Conservation (phyloP, 1,140 invertebrate species). For the Cryptotermes secundus region DNA sequence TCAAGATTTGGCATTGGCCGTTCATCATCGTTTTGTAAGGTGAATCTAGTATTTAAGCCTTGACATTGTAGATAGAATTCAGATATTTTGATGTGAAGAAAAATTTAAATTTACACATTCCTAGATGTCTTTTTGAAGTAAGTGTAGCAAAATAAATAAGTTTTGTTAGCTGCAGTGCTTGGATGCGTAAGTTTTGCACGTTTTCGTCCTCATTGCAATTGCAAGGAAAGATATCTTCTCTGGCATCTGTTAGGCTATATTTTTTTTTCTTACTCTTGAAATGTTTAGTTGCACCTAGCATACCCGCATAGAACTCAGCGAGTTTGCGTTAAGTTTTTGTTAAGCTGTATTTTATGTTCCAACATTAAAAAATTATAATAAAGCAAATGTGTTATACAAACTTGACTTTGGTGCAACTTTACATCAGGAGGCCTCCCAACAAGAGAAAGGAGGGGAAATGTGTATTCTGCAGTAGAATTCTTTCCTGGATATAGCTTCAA, state of each 20-base stretch:
- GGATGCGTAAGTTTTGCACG: conserved; percentile 11
- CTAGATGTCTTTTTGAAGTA: not conserved
- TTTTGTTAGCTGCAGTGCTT: conserved; percentile 9
- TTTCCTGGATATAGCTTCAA: not conserved
- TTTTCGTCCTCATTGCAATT: not conserved
- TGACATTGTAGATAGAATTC: not conserved
- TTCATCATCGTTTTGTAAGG: not conserved
- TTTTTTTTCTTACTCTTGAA: not conserved
- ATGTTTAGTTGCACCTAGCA: not conserved
- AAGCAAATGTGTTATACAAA: not conserved
- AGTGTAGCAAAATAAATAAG: not conserved
- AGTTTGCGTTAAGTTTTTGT: not conserved
- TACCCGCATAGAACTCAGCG: not conserved
- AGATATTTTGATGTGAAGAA: not conserved
- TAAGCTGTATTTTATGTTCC: not conserved
- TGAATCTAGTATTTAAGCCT: conserved; percentile 11
- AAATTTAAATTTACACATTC: conserved; percentile 1
- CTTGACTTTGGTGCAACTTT: not conserved
- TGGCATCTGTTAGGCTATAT: not conserved
- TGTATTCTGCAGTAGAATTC: conserved; percentile 15
- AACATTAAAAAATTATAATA: not conserved
- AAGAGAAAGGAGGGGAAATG: not conserved
- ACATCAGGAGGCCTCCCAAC: not conserved
- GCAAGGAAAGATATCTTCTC: not conserved
- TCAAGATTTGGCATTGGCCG: not conserved